Evolutionary conservation across 2,888 invertebrate genomes (phyloP), one percentile per base, ranked within the genome.

Genomic region (Alviniconcha strummeri): DNA sequence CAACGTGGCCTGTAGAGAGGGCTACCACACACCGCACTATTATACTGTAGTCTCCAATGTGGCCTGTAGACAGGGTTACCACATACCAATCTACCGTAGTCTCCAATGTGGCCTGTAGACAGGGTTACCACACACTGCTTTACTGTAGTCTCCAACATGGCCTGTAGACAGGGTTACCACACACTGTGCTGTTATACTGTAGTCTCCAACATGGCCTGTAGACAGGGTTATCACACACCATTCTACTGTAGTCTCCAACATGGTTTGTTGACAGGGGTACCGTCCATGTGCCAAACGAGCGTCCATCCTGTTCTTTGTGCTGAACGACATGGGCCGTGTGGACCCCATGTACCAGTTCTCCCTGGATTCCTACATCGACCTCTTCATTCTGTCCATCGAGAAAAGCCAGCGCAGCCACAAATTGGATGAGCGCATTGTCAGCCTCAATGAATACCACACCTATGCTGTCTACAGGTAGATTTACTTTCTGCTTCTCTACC

Each of bases 311-410:
- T 98, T 97, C 94, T 98, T 98, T 93, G 97, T 97, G 0, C 94
- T 98, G 80, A 97, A 97, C 94, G 97, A 98, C 93, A 96, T 98
- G 95, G 96, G 96, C 5, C 95, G 95, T 84, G 97, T 98, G 88
- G 98, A 98, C 94, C 97, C 97, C 0, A 98, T 98, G 97, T 98
- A 98, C 94, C 97, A 97, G 93, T 98, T 97, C 94, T 97, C 98
- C 0, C 94, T 98, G 88, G 97, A 97, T 90, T 95, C 97, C 0
- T 98, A 98, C 94, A 96, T 96, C 85, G 95, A 96, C 83, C 94
- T 98, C 1, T 98, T 97, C 94, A 95, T 94, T 36, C 95, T 96
- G 92, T 97, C 97, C 60, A 97, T 98, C 88, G 96, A 96, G 87
- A 96, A 96, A 87, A 97, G 97, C 92, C 95, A 96, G n/a, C 96